Base-by-base conservation (phyloP, 2,113 vertebrate genomes). In the Leiothrix lutea region DNA sequence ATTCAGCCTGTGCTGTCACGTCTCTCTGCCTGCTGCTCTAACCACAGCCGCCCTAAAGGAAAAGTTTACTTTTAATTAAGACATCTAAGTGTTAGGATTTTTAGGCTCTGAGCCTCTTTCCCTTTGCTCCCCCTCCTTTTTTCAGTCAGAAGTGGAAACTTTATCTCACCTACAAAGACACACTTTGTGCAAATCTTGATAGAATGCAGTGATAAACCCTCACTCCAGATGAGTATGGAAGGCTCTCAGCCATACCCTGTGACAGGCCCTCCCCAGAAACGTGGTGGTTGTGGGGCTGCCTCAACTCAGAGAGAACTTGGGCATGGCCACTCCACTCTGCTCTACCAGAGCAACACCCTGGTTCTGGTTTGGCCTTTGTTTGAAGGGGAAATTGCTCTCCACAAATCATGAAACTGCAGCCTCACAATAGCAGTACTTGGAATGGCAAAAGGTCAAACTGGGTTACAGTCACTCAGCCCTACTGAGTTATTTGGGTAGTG, bases 1-100 rank as follows among this genome's bases (percentile, higher is more conserved):
- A 8, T 88, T 92, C 80, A 80, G 79, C 80, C 54, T 80, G 47
- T 71, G 29, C 57, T 92, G 70, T 94, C 90, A 91, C 75, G 83
- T 65, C 56, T 88, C 78, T 94, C 75, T 94, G 73, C 77, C 54
- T 93, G 80, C 80, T 87, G 82, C 47, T 79, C 36, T 95, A 88
- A 95, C 83, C 86, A 89, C 92, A 91, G 86, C 29, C 5, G 33
- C 67, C 75, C 64, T 77, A 94, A 90, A 93, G 84, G 78, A 87
- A 90, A 92, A 90, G 35, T 93, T 91, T 95, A 81, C 65, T 72
- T 95, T 95, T 90, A 93, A 92, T 95, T 92, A 94, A 91, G 90
- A 60, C 42, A 92, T 66, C 35, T 88, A 90, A 86, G 38, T 12
- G 0, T 78, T 90, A 60, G 26, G 71, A 85, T 88, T 86, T 54